phyloP scores from a whole-genome alignment of 92 coral and sea anemone genomes.

The Nematostella vectensis region DNA sequence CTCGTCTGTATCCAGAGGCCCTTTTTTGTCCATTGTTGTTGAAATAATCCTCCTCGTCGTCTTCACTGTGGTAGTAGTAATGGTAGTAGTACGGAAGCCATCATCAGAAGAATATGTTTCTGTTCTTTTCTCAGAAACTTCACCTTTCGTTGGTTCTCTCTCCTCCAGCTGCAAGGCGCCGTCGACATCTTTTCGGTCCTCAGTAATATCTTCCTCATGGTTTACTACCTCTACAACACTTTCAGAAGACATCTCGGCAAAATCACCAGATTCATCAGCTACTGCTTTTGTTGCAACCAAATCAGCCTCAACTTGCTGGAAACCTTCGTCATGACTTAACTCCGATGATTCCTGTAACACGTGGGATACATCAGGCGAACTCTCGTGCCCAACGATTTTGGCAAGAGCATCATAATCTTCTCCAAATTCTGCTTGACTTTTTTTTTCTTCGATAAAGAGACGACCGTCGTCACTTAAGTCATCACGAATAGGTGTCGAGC shows the following conservation, averaged over 20 bases:
- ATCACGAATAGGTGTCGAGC: constrained; percentile 19
- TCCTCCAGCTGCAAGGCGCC: neutral
- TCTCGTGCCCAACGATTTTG: constrained; percentile 13
- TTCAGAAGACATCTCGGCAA: neutral
- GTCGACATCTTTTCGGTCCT: neutral
- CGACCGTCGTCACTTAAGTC: neutral
- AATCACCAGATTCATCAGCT: constrained; percentile 23
- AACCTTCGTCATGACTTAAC: constrained; percentile 11
- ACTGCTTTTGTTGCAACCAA: constrained; percentile 23
- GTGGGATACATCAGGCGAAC: constrained; percentile 11
- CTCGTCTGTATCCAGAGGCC: neutral
- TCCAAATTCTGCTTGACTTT: constrained; percentile 32
- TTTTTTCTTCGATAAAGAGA: constrained; percentile 2
- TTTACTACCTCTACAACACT: neutral
- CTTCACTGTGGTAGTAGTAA: neutral
- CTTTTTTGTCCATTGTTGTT: neutral
- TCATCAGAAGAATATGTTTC: neutral
- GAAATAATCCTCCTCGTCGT: too few species aligned
- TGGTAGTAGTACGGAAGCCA: neutral
- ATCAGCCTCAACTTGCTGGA: constrained; percentile 20
- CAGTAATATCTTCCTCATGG: neutral
- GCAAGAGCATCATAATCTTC: constrained; percentile 39
- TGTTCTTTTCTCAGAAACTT: neutral
- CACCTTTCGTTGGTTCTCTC: neutral
- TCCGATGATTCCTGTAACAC: constrained; percentile 15